These are phyloP conservation scores for Drosophila buzzatii DNA, from an alignment of 2,888 invertebrate species.

Conservation along the genomic window DNA sequence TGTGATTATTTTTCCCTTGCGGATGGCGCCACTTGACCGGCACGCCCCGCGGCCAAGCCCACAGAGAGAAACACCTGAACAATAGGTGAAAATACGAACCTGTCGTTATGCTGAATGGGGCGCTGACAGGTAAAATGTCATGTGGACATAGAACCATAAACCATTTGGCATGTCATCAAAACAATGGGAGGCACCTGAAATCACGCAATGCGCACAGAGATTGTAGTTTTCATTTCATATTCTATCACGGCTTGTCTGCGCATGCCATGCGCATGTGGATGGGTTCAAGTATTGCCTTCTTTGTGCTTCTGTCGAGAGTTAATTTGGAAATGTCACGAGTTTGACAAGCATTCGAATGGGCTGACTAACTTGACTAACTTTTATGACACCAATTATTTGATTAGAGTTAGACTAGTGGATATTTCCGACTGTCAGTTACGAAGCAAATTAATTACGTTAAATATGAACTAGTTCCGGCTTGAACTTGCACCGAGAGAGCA, in stretches of 20 bases:
- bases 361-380: conserved; percentile 78
- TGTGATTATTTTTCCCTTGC: conserved; percentile 25
- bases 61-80: conserved; percentile 8
- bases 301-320: conserved; percentile 32
- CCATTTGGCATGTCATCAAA: conserved; percentile 71
- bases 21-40: conserved; percentile 13
- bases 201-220: conserved; percentile 59
- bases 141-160: conserved; percentile 38
- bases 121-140: conserved; percentile 61
- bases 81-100: conserved; percentile 47
- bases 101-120: conserved; percentile 42
- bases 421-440: conserved; percentile 16
- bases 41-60: conserved; percentile 6
- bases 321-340: conserved; percentile 69
- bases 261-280: neutral
- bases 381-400: conserved; percentile 74
- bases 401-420: conserved; percentile 22
- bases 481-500: neutral
- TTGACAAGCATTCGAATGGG: conserved; percentile 64
- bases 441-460: conserved; percentile 34
- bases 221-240: conserved; percentile 31
- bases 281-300: conserved; percentile 26
- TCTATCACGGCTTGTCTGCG: neutral
- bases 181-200: conserved; percentile 49
- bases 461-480: neutral